A percentile compares a stretch with the other conserved stretches of the same genome.
phyloP scores from a whole-genome alignment of 2,888 invertebrate genomes.

The Drosophila mimetica region DNA sequence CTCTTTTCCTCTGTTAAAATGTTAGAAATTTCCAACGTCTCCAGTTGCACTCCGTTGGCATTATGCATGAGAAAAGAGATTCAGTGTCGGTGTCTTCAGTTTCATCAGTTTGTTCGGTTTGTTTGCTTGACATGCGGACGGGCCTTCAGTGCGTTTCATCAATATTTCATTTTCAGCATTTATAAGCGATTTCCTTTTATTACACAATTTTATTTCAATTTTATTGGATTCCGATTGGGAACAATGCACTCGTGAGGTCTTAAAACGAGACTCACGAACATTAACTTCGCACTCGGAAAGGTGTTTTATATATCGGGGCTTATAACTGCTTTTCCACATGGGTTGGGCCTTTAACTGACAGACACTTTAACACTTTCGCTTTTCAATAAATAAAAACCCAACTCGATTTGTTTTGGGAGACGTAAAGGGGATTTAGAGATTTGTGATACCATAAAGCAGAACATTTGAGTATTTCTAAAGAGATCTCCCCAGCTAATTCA shows the following conservation, averaged over 20 bases:
- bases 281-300: constrained; percentile 15
- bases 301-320: constrained; percentile 29
- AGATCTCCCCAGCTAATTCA: constrained; percentile 1
- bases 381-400: constrained; percentile 41
- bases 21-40: constrained; percentile 71
- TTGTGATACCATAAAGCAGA: constrained; percentile 12
- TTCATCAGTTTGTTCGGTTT: constrained; percentile 14
- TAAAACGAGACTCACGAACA: constrained; percentile 27
- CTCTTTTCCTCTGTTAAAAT: constrained; percentile 36
- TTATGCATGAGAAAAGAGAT: constrained; percentile 64
- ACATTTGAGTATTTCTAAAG: constrained; percentile 21
- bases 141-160: constrained; percentile 70
- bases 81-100: constrained; percentile 12
- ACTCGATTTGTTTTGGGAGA: constrained; percentile 1
- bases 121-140: constrained; percentile 65
- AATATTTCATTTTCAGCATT: constrained; percentile 69
- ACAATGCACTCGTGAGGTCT: constrained; percentile 69
- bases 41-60: constrained; percentile 64
- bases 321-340: constrained; percentile 42
- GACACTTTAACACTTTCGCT: constrained; percentile 59
- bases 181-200: constrained; percentile 65
- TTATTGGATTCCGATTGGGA: constrained; percentile 46
- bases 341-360: constrained; percentile 13
- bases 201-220: constrained; percentile 59
- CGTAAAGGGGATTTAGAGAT: constrained; percentile 15